These are phyloP conservation scores for Portevinia maculata DNA, from an alignment of 2,888 invertebrate species.

Conservation along the genomic window DNA sequence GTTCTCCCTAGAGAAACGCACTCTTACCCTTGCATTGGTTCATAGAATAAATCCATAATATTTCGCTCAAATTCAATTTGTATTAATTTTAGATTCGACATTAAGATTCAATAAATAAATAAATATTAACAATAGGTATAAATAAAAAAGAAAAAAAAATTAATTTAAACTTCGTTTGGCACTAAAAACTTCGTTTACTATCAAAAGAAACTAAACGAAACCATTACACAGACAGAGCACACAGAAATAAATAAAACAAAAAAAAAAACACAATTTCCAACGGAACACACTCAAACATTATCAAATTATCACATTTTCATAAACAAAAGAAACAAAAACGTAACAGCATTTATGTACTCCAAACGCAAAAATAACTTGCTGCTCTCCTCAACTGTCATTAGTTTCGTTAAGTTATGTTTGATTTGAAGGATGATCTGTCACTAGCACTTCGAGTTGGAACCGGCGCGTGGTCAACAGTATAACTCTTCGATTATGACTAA, in stretches of 20 bases:
- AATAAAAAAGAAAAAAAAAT: conserved; percentile 26
- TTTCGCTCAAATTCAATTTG: conserved; percentile 81
- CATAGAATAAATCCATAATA: conserved; percentile 81
- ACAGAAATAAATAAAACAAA: conserved; percentile 18
- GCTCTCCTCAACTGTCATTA: conserved; percentile 16
- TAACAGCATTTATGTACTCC: conserved; percentile 51
- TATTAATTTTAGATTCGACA: conserved; percentile 76
- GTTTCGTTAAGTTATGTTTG: not conserved
- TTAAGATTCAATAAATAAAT: conserved; percentile 50
- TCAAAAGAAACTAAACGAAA: conserved; percentile 31
- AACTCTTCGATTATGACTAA: conserved; percentile 57
- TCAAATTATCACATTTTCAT: conserved; percentile 52
- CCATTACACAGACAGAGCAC: conserved; percentile 28
- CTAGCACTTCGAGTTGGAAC: not conserved
- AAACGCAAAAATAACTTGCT: conserved; percentile 33
- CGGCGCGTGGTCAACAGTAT: conserved; percentile 31
- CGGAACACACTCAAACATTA: conserved; percentile 43
- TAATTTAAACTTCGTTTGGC: not conserved
- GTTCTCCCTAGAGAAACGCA: too few relatives aligned
- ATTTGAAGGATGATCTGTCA: conserved; percentile 22
- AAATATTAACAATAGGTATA: conserved; percentile 15
- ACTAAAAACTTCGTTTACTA: conserved; percentile 13
- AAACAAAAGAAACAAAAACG: not conserved
- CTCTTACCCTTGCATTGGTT: conserved; percentile 77
- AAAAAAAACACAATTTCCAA: conserved; percentile 25